Conservation (phyloP, 2,797 vertebrate species). For the Coendou prehensilis region DNA sequence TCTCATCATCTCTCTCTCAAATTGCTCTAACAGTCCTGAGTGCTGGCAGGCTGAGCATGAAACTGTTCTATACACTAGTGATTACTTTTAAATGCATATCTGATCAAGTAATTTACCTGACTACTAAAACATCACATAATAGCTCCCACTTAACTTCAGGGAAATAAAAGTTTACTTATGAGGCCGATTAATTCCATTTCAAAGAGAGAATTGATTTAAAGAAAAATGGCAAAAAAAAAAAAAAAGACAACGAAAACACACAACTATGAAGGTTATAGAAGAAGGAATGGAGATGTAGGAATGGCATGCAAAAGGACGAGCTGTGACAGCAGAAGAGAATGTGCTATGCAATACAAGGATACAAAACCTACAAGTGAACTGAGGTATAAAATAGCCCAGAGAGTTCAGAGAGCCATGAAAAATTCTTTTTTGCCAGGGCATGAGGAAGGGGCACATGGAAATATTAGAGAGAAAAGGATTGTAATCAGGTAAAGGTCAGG, state of each 20-base stretch:
- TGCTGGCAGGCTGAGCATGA: neutral
- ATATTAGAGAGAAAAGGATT: neutral
- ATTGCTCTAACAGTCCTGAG: neutral
- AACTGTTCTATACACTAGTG: neutral
- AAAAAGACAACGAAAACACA: no score
- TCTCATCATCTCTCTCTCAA: neutral
- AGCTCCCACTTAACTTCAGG: neutral
- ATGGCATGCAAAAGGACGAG: neutral
- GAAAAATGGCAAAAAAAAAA: neutral
- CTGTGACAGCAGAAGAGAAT: neutral
- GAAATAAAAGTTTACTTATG: neutral
- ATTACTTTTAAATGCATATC: slow-evolving; percentile 32
- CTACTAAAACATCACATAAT: neutral
- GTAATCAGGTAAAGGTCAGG: neutral
- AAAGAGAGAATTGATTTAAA: neutral
- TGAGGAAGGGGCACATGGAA: neutral
- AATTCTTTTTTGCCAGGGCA: neutral
- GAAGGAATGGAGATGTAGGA: neutral
- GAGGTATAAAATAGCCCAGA: neutral
- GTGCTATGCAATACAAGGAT: neutral
- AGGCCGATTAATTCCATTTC: neutral
- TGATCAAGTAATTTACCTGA: slow-evolving; percentile 7
- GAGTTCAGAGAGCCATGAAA: neutral
- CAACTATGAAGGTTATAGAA: neutral
- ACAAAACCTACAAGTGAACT: neutral